A percentile compares a stretch with the other conserved stretches of the same genome.
These are phyloP conservation scores for Megalops atlanticus DNA, from an alignment of 2,113 vertebrate genomes.

Conservation along the genomic window DNA sequence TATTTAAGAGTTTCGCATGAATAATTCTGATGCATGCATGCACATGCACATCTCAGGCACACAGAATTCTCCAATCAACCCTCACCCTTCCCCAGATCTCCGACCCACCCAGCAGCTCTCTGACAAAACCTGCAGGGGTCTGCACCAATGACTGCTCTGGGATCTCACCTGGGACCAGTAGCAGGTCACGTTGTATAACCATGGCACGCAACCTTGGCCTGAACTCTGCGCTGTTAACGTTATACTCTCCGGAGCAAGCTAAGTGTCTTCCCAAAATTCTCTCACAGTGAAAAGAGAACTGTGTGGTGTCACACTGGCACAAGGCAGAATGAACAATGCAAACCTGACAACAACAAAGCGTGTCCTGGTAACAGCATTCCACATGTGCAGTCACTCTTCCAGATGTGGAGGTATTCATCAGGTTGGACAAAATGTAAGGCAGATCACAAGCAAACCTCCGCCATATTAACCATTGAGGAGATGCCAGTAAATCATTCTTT, in stretches of 20 bases:
- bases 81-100: not conserved
- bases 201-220: not conserved
- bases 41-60: not conserved
- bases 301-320: not conserved
- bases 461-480: too few relatives aligned
- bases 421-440: not conserved
- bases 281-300: not conserved
- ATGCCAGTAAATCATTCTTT: too few relatives aligned
- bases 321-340: not conserved
- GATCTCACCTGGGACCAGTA: slow-evolving; percentile 26
- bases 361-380: not conserved
- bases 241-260: not conserved
- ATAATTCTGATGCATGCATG: slow-evolving; percentile 4
- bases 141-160: not conserved
- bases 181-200: not conserved
- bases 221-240: not conserved
- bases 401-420: not conserved
- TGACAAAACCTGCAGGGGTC: not conserved
- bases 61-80: not conserved
- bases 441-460: not conserved
- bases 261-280: not conserved
- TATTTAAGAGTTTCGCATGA: too few relatives aligned
- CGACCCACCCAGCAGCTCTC: not conserved
- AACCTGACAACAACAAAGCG: not conserved
- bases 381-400: not conserved